These are phyloP conservation scores for Andrena cerasifolii DNA, from an alignment of 1,140 invertebrate genomes.

Conservation along the genomic window DNA sequence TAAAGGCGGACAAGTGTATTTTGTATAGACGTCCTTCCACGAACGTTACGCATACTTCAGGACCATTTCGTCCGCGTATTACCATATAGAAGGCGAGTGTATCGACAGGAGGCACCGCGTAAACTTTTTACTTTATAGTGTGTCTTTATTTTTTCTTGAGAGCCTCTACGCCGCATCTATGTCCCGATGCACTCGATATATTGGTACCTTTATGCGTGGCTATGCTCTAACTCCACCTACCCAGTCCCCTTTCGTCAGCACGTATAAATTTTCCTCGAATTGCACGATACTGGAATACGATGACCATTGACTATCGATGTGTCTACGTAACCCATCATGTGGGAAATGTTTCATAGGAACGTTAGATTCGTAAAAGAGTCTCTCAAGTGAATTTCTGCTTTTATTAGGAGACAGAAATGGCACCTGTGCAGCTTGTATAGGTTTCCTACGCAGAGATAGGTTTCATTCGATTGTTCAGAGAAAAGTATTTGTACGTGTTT, in stretches of 20 bases:
- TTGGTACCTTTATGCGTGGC: slow-evolving; percentile 18
- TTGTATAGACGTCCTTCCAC: not conserved
- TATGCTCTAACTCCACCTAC: not conserved
- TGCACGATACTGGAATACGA: slow-evolving; percentile 10
- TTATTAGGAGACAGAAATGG: not conserved
- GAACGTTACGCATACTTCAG: not conserved
- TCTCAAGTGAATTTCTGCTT: not conserved
- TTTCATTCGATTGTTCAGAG: no score
- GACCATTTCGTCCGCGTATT: slow-evolving; percentile 12
- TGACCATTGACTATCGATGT: not conserved
- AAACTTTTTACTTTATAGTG: slow-evolving; percentile 36
- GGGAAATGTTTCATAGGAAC: not conserved
- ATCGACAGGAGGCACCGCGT: not conserved
- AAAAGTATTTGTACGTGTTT: not conserved
- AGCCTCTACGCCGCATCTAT: not conserved
- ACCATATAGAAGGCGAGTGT: slow-evolving; percentile 3
- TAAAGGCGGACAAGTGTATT: not conserved
- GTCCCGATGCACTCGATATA: slow-evolving; percentile 15
- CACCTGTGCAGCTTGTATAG: no score
- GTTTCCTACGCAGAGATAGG: no score
- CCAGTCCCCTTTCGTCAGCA: slow-evolving; percentile 13
- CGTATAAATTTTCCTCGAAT: slow-evolving; percentile 32
- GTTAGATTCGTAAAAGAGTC: not conserved
- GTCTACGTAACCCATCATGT: not conserved
- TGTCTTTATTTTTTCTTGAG: slow-evolving; percentile 20